Conservation (phyloP, 2,113 vertebrate genomes). For the cattle (Bos taurus) region ARS-UCD2.0 NC_037353.1:10324501-10325000, state of each 20-base stretch:
- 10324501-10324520: background rate
- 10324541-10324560: background rate
- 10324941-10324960: background rate
- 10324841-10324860: background rate
- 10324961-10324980: background rate
- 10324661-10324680: background rate
- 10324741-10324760: background rate
- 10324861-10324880: background rate
- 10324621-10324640: background rate
- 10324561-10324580: background rate
- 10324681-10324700: background rate
- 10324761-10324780: background rate
- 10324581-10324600: background rate
- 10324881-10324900: background rate
- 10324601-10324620: background rate
- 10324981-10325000: background rate
- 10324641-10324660: background rate
- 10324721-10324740: background rate
- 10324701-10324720: background rate
- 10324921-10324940: background rate
- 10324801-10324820: background rate
- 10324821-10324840: background rate
- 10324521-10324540: background rate
- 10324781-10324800: background rate
- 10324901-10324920: background rate